These are phyloP conservation scores for Nylanderia fulva DNA, from an alignment of 1,140 invertebrate species.

Conservation along the genomic window DNA sequence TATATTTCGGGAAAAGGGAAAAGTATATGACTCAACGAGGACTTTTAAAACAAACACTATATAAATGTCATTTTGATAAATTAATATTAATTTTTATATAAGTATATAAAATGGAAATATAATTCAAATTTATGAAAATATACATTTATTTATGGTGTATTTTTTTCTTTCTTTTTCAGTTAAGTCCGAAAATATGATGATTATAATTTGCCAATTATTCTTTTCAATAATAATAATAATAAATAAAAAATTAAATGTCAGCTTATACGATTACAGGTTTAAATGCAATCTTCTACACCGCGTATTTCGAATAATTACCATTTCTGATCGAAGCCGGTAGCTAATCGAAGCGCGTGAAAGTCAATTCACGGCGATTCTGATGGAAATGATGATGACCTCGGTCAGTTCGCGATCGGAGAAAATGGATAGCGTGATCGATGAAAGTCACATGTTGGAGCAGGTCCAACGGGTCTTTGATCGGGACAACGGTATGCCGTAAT, in stretches of 20 bases:
- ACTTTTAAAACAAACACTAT: not conserved
- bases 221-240: not conserved
- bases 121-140: too few species aligned
- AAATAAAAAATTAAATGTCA: not conserved
- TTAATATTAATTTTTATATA: too few species aligned
- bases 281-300: not conserved
- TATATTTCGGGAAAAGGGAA: not conserved
- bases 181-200: too few species aligned
- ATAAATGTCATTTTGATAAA: too few species aligned
- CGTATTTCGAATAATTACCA: slow-evolving; percentile 14
- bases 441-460: slow-evolving; percentile 69
- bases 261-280: not conserved
- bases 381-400: slow-evolving; percentile 64
- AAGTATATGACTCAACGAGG: not conserved
- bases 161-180: not conserved
- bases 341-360: slow-evolving; percentile 66
- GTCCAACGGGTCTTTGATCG: slow-evolving; percentile 50
- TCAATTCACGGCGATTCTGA: slow-evolving; percentile 61
- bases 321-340: not conserved
- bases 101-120: too few species aligned
- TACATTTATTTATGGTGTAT: not conserved
- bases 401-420: slow-evolving; percentile 59
- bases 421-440: slow-evolving; percentile 64
- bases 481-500: slow-evolving; percentile 29
- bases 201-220: not conserved